A percentile compares a stretch with the other conserved stretches of the same genome.
These are phyloP conservation scores for Brassicogethes aeneus DNA, from an alignment of 2,888 invertebrate species.

Conservation along the genomic window DNA sequence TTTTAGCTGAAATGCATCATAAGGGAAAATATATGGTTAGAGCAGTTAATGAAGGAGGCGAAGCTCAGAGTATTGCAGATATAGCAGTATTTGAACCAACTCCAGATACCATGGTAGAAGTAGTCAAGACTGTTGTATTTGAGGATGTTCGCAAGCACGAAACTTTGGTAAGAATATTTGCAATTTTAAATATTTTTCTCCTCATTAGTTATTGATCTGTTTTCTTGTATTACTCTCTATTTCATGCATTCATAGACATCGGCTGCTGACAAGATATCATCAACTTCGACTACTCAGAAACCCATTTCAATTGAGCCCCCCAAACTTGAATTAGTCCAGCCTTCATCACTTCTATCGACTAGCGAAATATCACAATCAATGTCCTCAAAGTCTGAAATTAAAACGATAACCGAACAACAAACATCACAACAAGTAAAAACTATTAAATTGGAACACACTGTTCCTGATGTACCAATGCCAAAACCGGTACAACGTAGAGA, in stretches of 20 bases:
- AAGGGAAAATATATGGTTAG: constrained; percentile 69
- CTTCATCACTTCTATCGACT: constrained; percentile 6
- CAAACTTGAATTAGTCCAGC: constrained; percentile 13
- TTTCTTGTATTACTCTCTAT: constrained; percentile 7
- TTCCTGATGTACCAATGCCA: constrained; percentile 30
- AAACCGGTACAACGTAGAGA: constrained; percentile 21
- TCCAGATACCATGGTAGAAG: constrained; percentile 57
- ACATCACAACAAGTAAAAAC: constrained; percentile 35
- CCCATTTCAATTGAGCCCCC: constrained; percentile 19
- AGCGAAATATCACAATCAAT: constrained; percentile 7
- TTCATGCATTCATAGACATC: constrained; percentile 25
- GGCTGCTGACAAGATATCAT: constrained; percentile 30
- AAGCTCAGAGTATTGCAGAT: constrained; percentile 74
- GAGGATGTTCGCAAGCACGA: constrained; percentile 46
- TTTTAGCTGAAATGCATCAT: constrained; percentile 52
- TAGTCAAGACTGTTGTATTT: constrained; percentile 56
- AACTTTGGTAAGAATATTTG: constrained; percentile 35
- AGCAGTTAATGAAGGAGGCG: constrained; percentile 68
- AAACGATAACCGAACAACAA: constrained; percentile 32
- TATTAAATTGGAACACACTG: constrained; percentile 34
- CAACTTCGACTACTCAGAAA: constrained; percentile 22
- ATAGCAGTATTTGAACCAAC: constrained; percentile 64
- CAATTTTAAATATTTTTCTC: constrained; percentile 3
- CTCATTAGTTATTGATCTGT: background rate
- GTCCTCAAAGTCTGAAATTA: constrained; percentile 32